Percentiles rank a stretch among this genome's conserved stretches.
Evolutionary conservation across 1,140 invertebrate genomes (phyloP).

Genomic region (Rhagoletis zephyria): DNA sequence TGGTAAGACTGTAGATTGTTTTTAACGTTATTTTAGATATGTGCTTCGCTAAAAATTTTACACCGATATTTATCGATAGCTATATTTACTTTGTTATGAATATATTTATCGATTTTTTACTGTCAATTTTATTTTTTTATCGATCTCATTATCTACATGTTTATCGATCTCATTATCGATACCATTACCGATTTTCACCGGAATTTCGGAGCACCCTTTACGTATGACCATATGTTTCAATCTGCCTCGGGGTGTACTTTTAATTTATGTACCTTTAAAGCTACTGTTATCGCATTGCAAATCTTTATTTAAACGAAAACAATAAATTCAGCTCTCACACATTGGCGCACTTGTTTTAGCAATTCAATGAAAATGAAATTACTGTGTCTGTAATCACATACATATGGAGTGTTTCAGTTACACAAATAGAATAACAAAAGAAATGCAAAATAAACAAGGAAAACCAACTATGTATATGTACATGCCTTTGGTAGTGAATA

Average conservation of each 20-base stretch:
- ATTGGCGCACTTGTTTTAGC: neutral
- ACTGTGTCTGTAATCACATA: neutral
- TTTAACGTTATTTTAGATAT: too few relatives aligned
- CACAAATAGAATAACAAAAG: neutral
- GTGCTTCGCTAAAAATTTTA: too few relatives aligned
- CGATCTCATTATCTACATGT: too few relatives aligned
- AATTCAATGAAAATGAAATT: constrained; percentile 46
- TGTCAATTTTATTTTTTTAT: too few relatives aligned
- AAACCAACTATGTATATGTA: neutral
- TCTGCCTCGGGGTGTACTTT: neutral
- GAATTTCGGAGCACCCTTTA: too few relatives aligned
- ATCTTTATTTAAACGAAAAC: constrained; percentile 20
- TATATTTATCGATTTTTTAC: too few relatives aligned
- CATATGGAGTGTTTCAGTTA: neutral
- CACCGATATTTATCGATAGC: too few relatives aligned
- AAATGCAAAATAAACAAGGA: neutral
- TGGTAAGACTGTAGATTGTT: too few relatives aligned
- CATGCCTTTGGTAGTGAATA: neutral
- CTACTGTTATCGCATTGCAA: constrained; percentile 17
- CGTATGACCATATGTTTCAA: too few relatives aligned
- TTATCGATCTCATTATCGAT: too few relatives aligned
- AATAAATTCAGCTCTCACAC: constrained; percentile 34
- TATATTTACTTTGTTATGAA: too few relatives aligned
- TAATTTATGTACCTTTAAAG: neutral
- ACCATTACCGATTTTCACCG: too few relatives aligned